Evolutionary conservation across 2,113 vertebrate genomes (phyloP).

Genomic region (Alethe diademata): DNA sequence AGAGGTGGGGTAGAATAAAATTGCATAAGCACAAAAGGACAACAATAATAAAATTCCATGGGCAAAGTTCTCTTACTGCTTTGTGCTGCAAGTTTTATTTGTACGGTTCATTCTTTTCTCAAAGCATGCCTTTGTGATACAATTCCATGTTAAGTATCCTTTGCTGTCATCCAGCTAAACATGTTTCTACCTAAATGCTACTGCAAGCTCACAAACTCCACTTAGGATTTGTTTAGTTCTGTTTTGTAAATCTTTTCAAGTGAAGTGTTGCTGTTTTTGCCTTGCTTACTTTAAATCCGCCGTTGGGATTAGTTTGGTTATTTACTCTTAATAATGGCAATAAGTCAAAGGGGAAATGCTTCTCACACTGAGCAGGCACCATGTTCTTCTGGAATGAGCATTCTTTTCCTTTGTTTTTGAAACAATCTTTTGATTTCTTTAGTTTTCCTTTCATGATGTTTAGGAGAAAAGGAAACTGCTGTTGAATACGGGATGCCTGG

Average conservation of each 20-base stretch:
- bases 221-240: background rate
- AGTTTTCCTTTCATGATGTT: conserved; percentile 47
- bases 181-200: background rate
- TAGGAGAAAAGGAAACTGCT: conserved; percentile 59
- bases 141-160: background rate
- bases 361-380: conserved; percentile 16
- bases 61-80: background rate
- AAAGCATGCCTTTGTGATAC: background rate
- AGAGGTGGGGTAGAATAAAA: background rate
- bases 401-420: conserved; percentile 65
- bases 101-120: background rate
- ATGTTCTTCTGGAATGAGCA: conserved; percentile 4
- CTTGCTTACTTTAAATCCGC: conserved; percentile 30
- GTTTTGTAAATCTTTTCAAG: background rate
- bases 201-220: background rate
- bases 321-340: conserved; percentile 42
- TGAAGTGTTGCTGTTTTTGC: conserved; percentile 17
- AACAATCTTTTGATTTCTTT: conserved; percentile 55
- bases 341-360: conserved; percentile 59
- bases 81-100: background rate
- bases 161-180: background rate
- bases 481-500: conserved; percentile 36
- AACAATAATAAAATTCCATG: background rate
- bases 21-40: background rate
- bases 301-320: conserved; percentile 15